Percentiles rank a stretch among this genome's conserved stretches.
Conservation (phyloP, 2,888 invertebrate genomes). For the Magallana nippona region DNA sequence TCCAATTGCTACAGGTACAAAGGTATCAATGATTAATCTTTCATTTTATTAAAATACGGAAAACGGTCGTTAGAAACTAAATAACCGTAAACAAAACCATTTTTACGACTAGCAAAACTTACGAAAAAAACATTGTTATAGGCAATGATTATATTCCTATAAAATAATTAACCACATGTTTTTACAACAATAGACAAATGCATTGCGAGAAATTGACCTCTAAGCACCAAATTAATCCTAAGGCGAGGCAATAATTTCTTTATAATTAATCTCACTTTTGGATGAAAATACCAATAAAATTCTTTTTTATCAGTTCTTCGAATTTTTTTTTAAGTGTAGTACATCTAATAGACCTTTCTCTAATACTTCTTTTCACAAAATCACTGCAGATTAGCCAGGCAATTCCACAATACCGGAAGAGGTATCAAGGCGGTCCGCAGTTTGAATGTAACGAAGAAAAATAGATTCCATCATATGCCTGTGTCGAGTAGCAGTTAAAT, state of each 20-base stretch:
- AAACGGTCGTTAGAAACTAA: no score
- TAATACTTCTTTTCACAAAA: background rate
- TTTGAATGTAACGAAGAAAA: constrained; percentile 24
- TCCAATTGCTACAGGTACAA: no score
- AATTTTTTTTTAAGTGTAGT: background rate
- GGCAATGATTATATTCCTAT: no score
- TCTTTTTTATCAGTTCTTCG: background rate
- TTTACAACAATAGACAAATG: no score
- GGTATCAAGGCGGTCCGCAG: constrained; percentile 11
- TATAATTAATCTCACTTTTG: background rate
- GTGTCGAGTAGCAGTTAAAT: constrained; percentile 29
- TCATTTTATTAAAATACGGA: no score
- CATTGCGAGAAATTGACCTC: background rate
- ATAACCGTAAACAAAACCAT: no score
- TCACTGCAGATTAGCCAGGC: constrained; percentile 4
- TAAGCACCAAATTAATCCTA: background rate
- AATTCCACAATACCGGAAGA: constrained; percentile 4
- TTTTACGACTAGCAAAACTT: no score
- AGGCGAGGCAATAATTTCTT: background rate
- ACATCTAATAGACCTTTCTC: background rate
- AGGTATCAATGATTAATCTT: no score
- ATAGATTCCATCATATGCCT: constrained; percentile 12
- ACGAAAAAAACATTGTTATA: no score
- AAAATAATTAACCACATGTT: no score
- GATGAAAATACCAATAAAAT: background rate